phyloP scores from a whole-genome alignment of 2,113 vertebrate genomes.

The Corythornis vintsioides region DNA sequence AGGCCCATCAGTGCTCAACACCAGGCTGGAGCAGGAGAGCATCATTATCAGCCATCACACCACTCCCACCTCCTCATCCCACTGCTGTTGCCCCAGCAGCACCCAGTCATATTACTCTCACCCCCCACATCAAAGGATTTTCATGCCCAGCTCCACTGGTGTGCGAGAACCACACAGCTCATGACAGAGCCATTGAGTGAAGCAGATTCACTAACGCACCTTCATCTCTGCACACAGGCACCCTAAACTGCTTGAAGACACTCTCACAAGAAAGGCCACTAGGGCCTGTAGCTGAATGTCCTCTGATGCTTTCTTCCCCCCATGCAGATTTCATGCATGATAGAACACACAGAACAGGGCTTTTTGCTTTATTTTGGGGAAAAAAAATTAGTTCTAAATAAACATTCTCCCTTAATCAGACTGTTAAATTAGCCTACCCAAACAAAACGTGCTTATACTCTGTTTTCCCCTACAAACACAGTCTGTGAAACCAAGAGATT shows the following conservation, averaged over 20 bases:
- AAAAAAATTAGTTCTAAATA: background rate
- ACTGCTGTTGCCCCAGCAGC: background rate
- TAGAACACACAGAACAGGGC: background rate
- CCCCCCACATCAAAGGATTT: background rate
- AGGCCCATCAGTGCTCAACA: fast-evolving
- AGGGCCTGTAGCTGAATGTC: background rate
- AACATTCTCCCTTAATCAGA: background rate
- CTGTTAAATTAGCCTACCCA: background rate
- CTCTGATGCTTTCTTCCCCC: fast-evolving
- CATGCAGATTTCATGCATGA: background rate
- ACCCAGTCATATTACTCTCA: no score
- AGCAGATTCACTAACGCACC: background rate
- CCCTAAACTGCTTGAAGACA: background rate
- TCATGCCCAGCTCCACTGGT: background rate
- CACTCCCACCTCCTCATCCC: background rate
- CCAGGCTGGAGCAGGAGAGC: background rate
- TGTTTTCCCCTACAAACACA: background rate
- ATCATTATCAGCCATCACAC: background rate
- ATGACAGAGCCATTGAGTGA: fast-evolving
- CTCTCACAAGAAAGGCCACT: background rate
- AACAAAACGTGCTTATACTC: background rate
- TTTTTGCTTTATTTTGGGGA: background rate
- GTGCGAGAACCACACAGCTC: fast-evolving
- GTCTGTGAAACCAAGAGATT: background rate
- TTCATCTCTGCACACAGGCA: background rate